Percentiles rank a stretch among this genome's conserved stretches.
These are phyloP conservation scores for Python bivittatus DNA, from an alignment of 2,113 vertebrate species.

Conservation along the genomic window DNA sequence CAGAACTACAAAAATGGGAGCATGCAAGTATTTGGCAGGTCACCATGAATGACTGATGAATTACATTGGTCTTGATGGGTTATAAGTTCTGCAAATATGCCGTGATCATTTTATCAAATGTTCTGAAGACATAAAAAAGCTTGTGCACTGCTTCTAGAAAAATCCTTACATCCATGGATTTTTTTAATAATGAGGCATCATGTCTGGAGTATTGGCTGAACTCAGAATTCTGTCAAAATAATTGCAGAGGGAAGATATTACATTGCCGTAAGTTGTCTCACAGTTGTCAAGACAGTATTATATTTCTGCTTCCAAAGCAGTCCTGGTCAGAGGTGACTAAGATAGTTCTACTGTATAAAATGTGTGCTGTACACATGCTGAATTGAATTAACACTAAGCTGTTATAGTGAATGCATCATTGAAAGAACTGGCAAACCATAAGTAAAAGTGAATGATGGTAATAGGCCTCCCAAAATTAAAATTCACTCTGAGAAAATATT, in stretches of 20 bases:
- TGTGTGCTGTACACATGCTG: constrained; percentile 58
- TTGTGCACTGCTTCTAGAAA: constrained; percentile 68
- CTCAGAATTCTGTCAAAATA: constrained; percentile 63
- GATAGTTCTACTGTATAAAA: constrained; percentile 64
- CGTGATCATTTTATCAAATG: constrained; percentile 55
- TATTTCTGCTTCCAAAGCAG: constrained; percentile 62
- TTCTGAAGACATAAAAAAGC: constrained; percentile 47
- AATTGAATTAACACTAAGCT: constrained; percentile 64
- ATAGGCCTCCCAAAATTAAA: constrained; percentile 48
- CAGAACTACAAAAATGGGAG: too few species aligned
- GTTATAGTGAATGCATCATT: constrained; percentile 67
- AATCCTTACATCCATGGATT: constrained; percentile 68
- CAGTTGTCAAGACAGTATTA: constrained; percentile 61
- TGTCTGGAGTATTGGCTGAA: constrained; percentile 72
- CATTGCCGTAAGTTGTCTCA: constrained; percentile 38
- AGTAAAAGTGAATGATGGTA: constrained; percentile 56
- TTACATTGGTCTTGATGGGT: not conserved
- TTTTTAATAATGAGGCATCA: constrained; percentile 68
- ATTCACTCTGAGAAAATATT: constrained; percentile 36
- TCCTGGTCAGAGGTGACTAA: constrained; percentile 54
- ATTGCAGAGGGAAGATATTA: constrained; percentile 37
- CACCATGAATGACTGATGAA: too few species aligned
- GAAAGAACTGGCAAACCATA: constrained; percentile 55
- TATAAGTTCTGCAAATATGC: not conserved
- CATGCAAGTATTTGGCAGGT: too few species aligned